A percentile compares a stretch with the other conserved stretches of the same genome.
Conservation (phyloP, 2,113 vertebrate genomes). For the Nyctereutes procyonoides region DNA sequence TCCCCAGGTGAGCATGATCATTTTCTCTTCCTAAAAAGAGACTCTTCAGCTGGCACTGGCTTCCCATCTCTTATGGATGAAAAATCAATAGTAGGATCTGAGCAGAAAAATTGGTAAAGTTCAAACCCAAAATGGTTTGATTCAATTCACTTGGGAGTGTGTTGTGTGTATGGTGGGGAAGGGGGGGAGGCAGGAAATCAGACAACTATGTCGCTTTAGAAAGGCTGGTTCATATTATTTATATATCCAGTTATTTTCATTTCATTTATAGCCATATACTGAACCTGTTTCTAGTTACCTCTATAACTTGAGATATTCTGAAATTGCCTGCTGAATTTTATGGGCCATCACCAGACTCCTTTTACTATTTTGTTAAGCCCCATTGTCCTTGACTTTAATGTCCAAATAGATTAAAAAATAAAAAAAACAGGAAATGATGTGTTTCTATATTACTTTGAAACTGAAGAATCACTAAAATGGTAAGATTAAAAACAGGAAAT, state of each 20-base stretch:
- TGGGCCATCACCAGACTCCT: background rate
- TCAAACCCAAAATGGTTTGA: background rate
- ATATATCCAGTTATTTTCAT: background rate
- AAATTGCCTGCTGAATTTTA: background rate
- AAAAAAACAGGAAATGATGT: background rate
- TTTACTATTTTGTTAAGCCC: background rate
- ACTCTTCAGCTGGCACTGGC: background rate
- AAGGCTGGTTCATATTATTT: background rate
- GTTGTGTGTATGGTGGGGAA: no score
- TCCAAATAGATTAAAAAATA: background rate
- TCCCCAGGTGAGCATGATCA: background rate
- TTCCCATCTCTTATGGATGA: background rate
- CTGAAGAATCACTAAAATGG: background rate
- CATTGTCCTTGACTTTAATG: background rate
- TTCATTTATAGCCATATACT: background rate
- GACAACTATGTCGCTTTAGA: background rate
- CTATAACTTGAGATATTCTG: background rate
- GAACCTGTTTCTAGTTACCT: background rate
- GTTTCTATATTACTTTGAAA: slow-evolving; percentile 30
- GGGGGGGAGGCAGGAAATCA: background rate
- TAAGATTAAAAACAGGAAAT: background rate
- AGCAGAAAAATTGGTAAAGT: background rate
- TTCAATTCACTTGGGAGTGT: background rate
- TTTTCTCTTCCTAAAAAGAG: background rate
- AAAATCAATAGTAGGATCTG: background rate